Evolutionary conservation across 2,797 vertebrate genomes (phyloP).

Genomic region (Lagocephalus sceleratus): DNA sequence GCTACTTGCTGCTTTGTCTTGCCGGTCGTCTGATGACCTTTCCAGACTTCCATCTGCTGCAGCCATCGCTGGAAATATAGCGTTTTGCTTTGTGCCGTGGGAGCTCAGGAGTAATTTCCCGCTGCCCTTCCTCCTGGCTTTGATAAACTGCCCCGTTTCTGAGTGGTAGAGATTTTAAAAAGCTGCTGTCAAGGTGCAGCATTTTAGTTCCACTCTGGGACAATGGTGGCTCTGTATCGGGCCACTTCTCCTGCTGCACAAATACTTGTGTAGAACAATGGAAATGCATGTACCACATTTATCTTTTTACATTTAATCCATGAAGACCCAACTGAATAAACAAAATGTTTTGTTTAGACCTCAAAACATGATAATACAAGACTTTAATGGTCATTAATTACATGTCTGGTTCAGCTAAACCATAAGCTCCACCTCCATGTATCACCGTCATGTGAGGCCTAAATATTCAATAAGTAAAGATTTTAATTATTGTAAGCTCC

Average conservation of each 20-base stretch:
- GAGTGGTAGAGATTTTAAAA: constrained; percentile 48
- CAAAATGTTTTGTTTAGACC: constrained; percentile 26
- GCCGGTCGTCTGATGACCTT: constrained; percentile 58
- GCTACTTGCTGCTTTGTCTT: constrained; percentile 31
- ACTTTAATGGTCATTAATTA: constrained; percentile 23
- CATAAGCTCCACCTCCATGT: constrained; percentile 15
- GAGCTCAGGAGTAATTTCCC: constrained; percentile 36
- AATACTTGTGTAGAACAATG: constrained; percentile 48
- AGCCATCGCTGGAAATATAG: constrained; percentile 57
- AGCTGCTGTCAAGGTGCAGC: constrained; percentile 42
- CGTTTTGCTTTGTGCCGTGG: constrained; percentile 38
- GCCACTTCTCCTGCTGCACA: constrained; percentile 50
- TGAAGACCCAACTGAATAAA: constrained; percentile 19
- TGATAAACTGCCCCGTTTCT: constrained; percentile 61
- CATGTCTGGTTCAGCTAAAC: constrained; percentile 24
- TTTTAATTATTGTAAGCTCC: constrained; percentile 6
- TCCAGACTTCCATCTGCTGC: constrained; percentile 73
- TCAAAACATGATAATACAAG: constrained; percentile 1
- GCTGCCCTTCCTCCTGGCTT: constrained; percentile 34
- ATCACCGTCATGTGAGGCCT: constrained; percentile 15
- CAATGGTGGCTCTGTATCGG: constrained; percentile 67
- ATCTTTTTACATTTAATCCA: constrained; percentile 1
- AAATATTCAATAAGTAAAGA: constrained; percentile 4
- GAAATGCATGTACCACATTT: background rate
- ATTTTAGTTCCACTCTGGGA: constrained; percentile 63